These are phyloP conservation scores for Datnioides undecimradiatus DNA, from an alignment of 2,113 vertebrate genomes.

Conservation along the genomic window DNA sequence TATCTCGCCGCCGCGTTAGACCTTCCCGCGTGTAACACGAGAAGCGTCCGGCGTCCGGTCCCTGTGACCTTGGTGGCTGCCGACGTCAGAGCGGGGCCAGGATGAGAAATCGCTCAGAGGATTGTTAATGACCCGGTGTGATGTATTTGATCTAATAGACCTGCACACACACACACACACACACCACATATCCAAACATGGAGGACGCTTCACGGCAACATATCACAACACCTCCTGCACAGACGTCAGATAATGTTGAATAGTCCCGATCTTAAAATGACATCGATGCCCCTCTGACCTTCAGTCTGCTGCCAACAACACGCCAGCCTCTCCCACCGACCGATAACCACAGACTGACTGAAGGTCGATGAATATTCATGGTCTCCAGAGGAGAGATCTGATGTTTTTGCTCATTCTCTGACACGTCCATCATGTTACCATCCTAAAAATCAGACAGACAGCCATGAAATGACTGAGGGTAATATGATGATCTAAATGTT, in stretches of 20 bases:
- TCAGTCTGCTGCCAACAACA: neutral
- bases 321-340: neutral
- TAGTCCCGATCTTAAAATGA: neutral
- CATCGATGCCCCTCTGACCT: neutral
- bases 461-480: no score
- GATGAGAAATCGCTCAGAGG: conserved; percentile 52
- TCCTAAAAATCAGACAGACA: no score
- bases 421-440: neutral
- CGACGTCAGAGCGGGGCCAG: conserved; percentile 24
- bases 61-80: conserved; percentile 77
- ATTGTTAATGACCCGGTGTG: conserved; percentile 56
- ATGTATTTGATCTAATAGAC: conserved; percentile 50
- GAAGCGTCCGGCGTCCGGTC: conserved; percentile 33
- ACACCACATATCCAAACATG: neutral
- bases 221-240: neutral
- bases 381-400: neutral
- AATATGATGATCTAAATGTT: no score
- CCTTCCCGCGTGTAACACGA: conserved; percentile 70
- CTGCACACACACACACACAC: neutral
- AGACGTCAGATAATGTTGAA: conserved; percentile 26
- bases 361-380: neutral
- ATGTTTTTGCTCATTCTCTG: neutral
- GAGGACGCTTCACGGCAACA: neutral
- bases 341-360: neutral
- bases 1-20: conserved; percentile 46